Evolutionary conservation across 64 coral and sea anemone genomes (phyloP), one percentile per base, ranked within the genome.

Genomic region (Porites lutea): DNA sequence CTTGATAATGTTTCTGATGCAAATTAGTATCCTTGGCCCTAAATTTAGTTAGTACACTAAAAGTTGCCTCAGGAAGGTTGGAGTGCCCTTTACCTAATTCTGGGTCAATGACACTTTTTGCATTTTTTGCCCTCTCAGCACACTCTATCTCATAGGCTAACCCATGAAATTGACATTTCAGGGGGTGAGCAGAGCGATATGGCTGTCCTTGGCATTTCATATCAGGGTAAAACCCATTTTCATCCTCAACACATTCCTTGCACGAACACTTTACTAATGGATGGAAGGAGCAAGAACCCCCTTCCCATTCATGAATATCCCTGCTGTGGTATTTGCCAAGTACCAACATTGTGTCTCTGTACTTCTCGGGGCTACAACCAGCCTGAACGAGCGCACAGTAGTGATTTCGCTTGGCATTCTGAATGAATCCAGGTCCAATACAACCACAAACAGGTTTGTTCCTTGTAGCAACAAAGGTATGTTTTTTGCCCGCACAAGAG

Each of bases 141-240:
- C 86, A 94, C 92, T 94, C 86, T 20, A 86, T 95, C 63, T 90
- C 88, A 87, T 95, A 90, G 2, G n/a, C 14, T 19, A 95, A 74
- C 14, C 50, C 79, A 94, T 90, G 73, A 54, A 95, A 84, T 4
- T 78, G 71, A 71, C 93, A 95, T 47, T 60, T 95, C 72, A 95
- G 51, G 15, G 57, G 15, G 67, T 85, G 47, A 46, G 63, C 50
- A 47, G 88, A 95, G 81, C 63, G 93, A 59, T 95, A 90, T 48
- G 60, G 53, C 52, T 86, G 48, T 59, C 79, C 93, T 72, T n/a
- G n/a, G n/a, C n/a, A n/a, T n/a, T n/a, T n/a, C n/a, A n/a, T n/a
- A n/a, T n/a, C n/a, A n/a, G n/a, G n/a, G n/a, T n/a, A n/a, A n/a
- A n/a, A n/a, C n/a, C n/a, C n/a, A n/a, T n/a, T n/a, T n/a, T n/a